These are phyloP conservation scores for Megalopta genalis DNA, from an alignment of 1,140 invertebrate species.

Conservation along the genomic window DNA sequence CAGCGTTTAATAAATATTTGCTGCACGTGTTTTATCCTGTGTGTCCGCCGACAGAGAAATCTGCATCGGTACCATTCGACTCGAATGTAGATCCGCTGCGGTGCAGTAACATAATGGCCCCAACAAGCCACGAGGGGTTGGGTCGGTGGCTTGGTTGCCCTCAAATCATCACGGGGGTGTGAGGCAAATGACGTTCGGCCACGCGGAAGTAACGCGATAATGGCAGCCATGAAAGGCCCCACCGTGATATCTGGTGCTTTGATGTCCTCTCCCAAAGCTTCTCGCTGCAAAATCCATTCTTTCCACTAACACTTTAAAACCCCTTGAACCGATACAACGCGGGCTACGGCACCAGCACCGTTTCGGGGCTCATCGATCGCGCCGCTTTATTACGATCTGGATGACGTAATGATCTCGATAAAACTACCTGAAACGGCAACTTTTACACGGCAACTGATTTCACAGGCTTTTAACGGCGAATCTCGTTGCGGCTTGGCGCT, in stretches of 20 bases:
- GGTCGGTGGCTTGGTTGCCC: conserved; percentile 71
- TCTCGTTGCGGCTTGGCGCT: background rate
- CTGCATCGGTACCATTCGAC: conserved; percentile 47
- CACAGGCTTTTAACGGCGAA: background rate
- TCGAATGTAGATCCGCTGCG: conserved; percentile 41
- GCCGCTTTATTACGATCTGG: conserved; percentile 10
- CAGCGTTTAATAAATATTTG: conserved; percentile 13
- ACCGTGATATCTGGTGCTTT: conserved; percentile 72
- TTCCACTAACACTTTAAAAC: conserved; percentile 50
- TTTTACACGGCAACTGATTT: conserved; percentile 3
- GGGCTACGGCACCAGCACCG: no score
- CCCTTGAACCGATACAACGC: conserved; percentile 10
- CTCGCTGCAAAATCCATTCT: conserved; percentile 45
- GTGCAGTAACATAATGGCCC: conserved; percentile 60
- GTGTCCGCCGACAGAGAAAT: conserved; percentile 10
- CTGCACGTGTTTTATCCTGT: conserved; percentile 23
- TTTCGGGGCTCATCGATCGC: conserved; percentile 21
- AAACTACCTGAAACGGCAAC: conserved; percentile 10
- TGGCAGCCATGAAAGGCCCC: conserved; percentile 71
- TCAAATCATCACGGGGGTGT: conserved; percentile 75
- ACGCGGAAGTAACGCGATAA: conserved; percentile 77
- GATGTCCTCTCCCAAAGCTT: conserved; percentile 65
- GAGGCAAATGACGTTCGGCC: conserved; percentile 73
- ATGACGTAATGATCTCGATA: conserved; percentile 14
- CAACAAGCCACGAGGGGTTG: conserved; percentile 55